These are phyloP conservation scores for Mimachlamys varia DNA, from an alignment of 2,888 invertebrate species.

Conservation along the genomic window DNA sequence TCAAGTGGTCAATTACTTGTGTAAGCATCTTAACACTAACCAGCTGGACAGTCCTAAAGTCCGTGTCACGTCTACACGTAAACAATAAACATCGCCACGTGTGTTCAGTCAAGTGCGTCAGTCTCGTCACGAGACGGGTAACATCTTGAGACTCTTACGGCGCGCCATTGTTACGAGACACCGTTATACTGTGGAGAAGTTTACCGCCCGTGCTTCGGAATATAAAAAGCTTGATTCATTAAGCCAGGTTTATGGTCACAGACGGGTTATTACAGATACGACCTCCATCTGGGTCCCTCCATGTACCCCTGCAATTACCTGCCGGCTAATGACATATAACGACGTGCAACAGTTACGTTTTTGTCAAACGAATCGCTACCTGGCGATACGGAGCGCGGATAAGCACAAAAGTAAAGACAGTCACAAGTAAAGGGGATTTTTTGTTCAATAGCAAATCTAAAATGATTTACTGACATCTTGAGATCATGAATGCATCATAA, in stretches of 20 bases:
- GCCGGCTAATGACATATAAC: not conserved
- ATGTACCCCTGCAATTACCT: conserved; percentile 1
- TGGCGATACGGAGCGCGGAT: not conserved
- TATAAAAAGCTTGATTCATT: not conserved
- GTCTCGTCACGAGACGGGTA: not conserved
- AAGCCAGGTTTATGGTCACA: not conserved
- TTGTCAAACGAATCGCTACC: not conserved
- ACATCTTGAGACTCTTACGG: not conserved
- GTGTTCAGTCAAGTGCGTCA: not conserved
- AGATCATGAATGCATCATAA: not conserved
- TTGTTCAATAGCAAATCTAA: not conserved
- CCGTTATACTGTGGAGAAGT: not conserved
- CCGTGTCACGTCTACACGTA: not conserved
- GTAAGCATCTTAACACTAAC: conserved; percentile 6
- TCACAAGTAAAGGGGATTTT: not conserved
- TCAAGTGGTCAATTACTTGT: not conserved
- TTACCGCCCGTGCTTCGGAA: not conserved
- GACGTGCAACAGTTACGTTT: conserved; percentile 4
- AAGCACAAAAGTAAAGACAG: not conserved
- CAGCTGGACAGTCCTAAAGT: not conserved
- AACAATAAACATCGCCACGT: not conserved
- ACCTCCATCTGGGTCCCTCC: not conserved
- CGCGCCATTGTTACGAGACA: not conserved
- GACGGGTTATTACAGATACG: conserved; percentile 14
- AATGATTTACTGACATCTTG: conserved; percentile 21